These are phyloP conservation scores for Trachelipus rathkii DNA, from an alignment of 1,140 invertebrate genomes.

Conservation along the genomic window DNA sequence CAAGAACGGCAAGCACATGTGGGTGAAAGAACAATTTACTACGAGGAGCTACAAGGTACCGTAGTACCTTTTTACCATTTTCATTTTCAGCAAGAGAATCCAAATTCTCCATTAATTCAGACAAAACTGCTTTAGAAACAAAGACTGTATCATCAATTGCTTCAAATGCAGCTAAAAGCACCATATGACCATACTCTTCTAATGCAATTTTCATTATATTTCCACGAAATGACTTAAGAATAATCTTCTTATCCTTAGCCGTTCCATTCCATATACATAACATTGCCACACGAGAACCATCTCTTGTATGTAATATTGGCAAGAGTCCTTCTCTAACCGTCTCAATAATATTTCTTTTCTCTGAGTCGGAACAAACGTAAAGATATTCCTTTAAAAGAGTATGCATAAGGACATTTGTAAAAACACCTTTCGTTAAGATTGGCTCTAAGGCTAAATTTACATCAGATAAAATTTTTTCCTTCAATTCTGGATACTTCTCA, in stretches of 20 bases:
- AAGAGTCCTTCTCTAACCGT: conserved; percentile 65
- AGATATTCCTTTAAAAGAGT: conserved; percentile 77
- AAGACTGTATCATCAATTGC: conserved; percentile 88
- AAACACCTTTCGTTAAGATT: conserved; percentile 54
- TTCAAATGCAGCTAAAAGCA: conserved; percentile 79
- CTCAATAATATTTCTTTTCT: conserved; percentile 67
- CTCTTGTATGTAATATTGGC: conserved; percentile 75
- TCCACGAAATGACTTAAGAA: conserved; percentile 68
- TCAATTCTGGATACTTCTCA: conserved; percentile 53
- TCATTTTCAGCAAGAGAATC: conserved; percentile 67
- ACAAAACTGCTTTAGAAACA: conserved; percentile 67
- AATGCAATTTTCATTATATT: conserved; percentile 69
- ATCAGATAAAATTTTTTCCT: conserved; percentile 53
- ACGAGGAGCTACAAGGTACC: conserved; percentile 77
- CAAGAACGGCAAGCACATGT: conserved; percentile 62
- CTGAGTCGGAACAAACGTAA: conserved; percentile 61
- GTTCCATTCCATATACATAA: conserved; percentile 80
- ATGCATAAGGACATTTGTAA: conserved; percentile 62
- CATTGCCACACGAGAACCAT: conserved; percentile 72
- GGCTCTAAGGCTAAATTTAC: conserved; percentile 53
- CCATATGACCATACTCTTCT: conserved; percentile 80
- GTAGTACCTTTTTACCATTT: conserved; percentile 59
- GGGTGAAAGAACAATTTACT: conserved; percentile 72
- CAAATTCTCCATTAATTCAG: conserved; percentile 66
- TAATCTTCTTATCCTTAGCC: conserved; percentile 68